Evolutionary conservation across 1,140 invertebrate genomes (phyloP).

Genomic region (Hermetia illucens): DNA sequence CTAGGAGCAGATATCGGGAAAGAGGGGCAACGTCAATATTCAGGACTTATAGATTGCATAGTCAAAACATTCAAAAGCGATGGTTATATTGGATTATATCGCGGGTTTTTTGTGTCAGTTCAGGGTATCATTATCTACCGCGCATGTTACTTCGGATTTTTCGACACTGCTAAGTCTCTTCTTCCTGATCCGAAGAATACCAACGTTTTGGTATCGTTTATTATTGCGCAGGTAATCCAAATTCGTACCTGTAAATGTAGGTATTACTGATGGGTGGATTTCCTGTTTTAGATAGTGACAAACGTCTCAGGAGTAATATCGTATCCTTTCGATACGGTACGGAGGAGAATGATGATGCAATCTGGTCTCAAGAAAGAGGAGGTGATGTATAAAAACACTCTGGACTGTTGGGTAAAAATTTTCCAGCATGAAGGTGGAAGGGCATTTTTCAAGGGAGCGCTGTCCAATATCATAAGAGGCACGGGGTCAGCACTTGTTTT

Average conservation of each 20-base stretch:
- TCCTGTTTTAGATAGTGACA: constrained; percentile 53
- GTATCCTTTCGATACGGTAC: constrained; percentile 87
- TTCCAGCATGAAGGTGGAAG: constrained; percentile 46
- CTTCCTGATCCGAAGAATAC: constrained; percentile 73
- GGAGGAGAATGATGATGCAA: constrained; percentile 89
- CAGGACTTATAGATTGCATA: constrained; percentile 71
- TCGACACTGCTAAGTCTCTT: constrained; percentile 76
- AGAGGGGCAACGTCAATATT: constrained; percentile 65
- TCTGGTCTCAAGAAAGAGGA: constrained; percentile 54
- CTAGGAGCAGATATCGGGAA: constrained; percentile 75
- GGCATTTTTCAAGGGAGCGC: constrained; percentile 71
- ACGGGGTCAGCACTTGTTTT: constrained; percentile 68
- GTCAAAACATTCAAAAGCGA: constrained; percentile 74
- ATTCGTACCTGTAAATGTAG: too few species aligned
- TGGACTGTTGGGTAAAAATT: constrained; percentile 66
- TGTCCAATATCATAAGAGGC: constrained; percentile 64
- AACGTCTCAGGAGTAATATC: constrained; percentile 74
- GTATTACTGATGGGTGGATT: too few species aligned
- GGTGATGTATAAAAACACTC: constrained; percentile 62
- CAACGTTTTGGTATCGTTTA: constrained; percentile 63
- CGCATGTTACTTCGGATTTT: constrained; percentile 87
- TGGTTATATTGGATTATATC: constrained; percentile 71
- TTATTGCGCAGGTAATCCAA: constrained; percentile 51
- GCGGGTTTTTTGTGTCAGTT: constrained; percentile 84
- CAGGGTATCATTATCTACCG: constrained; percentile 79